Evolutionary conservation across 1,140 invertebrate species (phyloP), one percentile per base, ranked within the genome.

Genomic region (Ceratitis capitata): DNA sequence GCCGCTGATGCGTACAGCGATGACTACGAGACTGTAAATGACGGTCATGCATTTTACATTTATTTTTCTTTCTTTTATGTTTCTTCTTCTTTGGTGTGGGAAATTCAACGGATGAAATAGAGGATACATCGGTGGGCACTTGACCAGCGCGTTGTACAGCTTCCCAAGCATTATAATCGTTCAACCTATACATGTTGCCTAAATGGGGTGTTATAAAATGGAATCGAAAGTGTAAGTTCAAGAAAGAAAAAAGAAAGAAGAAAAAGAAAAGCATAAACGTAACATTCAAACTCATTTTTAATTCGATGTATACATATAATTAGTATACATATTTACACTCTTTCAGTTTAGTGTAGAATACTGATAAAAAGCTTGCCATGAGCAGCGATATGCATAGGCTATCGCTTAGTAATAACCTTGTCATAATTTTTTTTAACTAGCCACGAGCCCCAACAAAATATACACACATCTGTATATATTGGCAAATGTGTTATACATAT

Each of bases 81-180:
- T 82, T 85, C 32, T 83, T 83, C 49, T 85, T 86, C 39, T 86
- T 86, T 5, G 86, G 84, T 10, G 84, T 83, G 10, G 56, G 45
- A 78, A 85, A 84, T 42, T 86, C 86, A 12, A 32, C 85, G 3
- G 86, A 86, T 12, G 86, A 86, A 85, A 86, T 86, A 1, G 86
- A 86, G 29, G 86, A 86, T n/a, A 29, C 84, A 84, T 86, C 86
- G 49, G 86, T 83, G 45, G 84, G 86, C 42, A 86, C 32, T 39
- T 42, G 53, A 16, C 78, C 86, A 19, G 82, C 84, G 23, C 82
- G 82, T 78, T 86, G 39, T 64, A 51, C 56, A 85, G 47, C 47
- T 78, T 26, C 69, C 35, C 35, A 78, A 39, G 35, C 53, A 45
- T 61, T 58, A 49, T 23, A 58, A 5, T 84, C 83, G n/a, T 42